These are phyloP conservation scores for Dipodomys stephensi DNA, from an alignment of 2,113 vertebrate genomes.

Conservation along the genomic window DNA sequence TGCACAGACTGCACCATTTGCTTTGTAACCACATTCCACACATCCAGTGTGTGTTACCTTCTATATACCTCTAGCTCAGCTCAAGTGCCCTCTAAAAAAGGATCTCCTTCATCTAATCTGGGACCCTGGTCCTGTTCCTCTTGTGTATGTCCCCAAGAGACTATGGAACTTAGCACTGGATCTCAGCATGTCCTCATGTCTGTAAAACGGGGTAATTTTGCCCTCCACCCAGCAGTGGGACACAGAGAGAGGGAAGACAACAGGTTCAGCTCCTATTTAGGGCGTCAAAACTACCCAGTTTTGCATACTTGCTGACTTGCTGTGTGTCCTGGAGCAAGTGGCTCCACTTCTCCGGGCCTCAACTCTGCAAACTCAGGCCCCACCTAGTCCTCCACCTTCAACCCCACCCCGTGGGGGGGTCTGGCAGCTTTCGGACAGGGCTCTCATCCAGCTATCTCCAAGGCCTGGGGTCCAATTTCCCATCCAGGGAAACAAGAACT, in stretches of 20 bases:
- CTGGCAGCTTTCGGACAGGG: neutral
- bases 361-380: neutral
- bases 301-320: neutral
- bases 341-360: neutral
- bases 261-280: neutral
- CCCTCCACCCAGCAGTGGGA: neutral
- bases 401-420: no score
- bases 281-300: neutral
- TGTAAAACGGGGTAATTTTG: neutral
- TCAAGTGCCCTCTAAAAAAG: neutral
- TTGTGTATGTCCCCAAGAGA: neutral
- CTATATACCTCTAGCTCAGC: neutral
- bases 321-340: neutral
- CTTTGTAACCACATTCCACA: neutral
- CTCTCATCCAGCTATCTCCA: neutral
- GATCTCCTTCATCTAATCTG: neutral
- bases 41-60: neutral
- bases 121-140: neutral
- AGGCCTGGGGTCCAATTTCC: neutral
- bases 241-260: neutral
- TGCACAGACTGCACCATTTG: neutral
- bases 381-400: neutral
- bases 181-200: neutral
- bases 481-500: neutral
- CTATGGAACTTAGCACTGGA: neutral